Evolutionary conservation across 2,113 vertebrate species (phyloP).

Genomic region (Silurus glanis): DNA sequence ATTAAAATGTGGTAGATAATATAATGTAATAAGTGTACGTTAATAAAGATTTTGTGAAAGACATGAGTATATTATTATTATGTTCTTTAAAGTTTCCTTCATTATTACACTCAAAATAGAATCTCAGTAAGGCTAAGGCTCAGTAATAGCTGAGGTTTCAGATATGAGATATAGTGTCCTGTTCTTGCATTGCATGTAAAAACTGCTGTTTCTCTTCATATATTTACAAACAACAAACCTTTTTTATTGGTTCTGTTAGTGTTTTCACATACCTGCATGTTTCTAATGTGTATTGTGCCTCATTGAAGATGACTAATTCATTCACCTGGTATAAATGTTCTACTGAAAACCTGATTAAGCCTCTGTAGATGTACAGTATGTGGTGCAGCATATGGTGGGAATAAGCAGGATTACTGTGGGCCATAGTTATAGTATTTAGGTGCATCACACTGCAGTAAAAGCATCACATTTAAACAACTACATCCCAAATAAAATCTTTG

Average conservation of each 20-base stretch:
- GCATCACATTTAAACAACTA: neutral
- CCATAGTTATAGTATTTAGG: neutral
- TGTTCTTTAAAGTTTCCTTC: neutral
- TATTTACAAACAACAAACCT: neutral
- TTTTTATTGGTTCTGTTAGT: neutral
- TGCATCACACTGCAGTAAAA: neutral
- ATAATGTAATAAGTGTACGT: neutral
- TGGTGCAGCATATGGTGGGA: neutral
- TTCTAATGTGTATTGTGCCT: neutral
- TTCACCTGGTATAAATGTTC: neutral
- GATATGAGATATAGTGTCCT: neutral
- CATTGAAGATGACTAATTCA: neutral
- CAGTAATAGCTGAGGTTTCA: neutral
- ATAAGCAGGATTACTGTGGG: neutral
- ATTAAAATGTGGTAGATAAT: neutral
- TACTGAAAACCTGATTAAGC: neutral
- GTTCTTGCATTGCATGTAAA: neutral
- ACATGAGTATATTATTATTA: neutral
- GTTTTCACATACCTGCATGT: neutral
- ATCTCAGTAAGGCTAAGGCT: no score
- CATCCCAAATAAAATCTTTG: neutral
- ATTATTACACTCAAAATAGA: no score
- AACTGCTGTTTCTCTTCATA: neutral
- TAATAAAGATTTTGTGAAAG: neutral
- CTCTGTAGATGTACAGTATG: neutral